Base-by-base conservation (phyloP, 2,797 vertebrate genomes). In the Sebastes vulpes region DNA sequence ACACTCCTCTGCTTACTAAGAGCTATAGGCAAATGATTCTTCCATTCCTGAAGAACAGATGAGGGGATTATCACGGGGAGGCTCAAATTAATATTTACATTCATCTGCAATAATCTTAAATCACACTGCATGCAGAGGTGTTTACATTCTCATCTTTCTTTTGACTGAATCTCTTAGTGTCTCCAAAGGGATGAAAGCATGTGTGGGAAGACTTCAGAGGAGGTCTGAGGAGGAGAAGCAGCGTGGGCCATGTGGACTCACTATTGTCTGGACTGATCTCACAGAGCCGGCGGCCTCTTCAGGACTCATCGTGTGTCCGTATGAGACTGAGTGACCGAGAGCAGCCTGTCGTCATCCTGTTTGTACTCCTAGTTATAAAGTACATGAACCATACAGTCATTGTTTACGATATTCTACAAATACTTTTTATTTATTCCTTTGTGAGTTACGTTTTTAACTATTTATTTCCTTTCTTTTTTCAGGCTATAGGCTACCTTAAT, bases 21-120 rank as follows among this genome's bases (percentile, higher is more conserved):
- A 90, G 60, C 75, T 65, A 84, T 81, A 66, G 82, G 77, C 75
- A 84, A 88, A 93, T 85, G 75, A 92, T 91, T 89, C 85, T 89
- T 86, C 79, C 70, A 72, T 85, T 88, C 73, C 72, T 20, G 75
- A 63, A 72, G 79, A 91, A 95, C 79, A 78, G 84, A 94, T 92
- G 88, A 88, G 82, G 38, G 58, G 75, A 93, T 91, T 85, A 93
- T 94, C 72, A 66, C 65, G 21, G 83, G 79, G 78, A 88, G 82
- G 85, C 59, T 81, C 57, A 77, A 92, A 92, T 93, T 85, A 87
- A 90, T 89, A 92, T 94, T 92, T 86, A 84, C 91, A 89, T 92
- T 92, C 54, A 90, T 93, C 88, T 92, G 79, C 81, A 82, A 89
- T 90, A 76, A 86, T 88, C 81, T 88, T 86, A 81, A 90, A 92